Evolutionary conservation across 2,888 invertebrate genomes (phyloP).

Genomic region (Orthosia cruda): DNA sequence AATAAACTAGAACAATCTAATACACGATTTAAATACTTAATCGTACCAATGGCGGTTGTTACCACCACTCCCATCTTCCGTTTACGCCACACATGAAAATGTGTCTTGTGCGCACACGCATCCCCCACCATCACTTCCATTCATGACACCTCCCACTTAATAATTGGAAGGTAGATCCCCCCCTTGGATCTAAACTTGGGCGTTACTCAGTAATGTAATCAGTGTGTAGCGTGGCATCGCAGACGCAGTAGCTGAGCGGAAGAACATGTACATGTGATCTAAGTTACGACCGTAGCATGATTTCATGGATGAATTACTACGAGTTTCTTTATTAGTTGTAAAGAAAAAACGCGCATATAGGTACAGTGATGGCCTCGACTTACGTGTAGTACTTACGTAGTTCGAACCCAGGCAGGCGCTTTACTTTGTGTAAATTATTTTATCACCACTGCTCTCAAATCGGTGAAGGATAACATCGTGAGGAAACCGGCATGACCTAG

Average conservation of each 20-base stretch:
- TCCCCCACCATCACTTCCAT: constrained; percentile 80
- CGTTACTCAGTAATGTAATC: constrained; percentile 64
- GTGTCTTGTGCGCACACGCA: constrained; percentile 78
- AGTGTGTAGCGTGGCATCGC: constrained; percentile 33
- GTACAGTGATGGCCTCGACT: too few species aligned
- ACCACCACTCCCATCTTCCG: constrained; percentile 57
- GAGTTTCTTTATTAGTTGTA: background rate
- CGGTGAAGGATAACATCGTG: too few species aligned
- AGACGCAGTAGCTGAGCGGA: constrained; percentile 32
- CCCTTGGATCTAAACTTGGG: constrained; percentile 59
- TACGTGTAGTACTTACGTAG: too few species aligned
- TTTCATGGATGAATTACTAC: constrained; percentile 30
- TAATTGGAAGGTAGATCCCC: constrained; percentile 81
- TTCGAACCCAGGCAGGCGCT: too few species aligned
- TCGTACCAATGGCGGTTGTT: constrained; percentile 31
- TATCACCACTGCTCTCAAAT: too few species aligned
- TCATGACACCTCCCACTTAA: constrained; percentile 88
- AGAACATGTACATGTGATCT: constrained; percentile 10
- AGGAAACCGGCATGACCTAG: too few species aligned
- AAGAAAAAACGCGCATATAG: background rate
- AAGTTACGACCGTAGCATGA: constrained; percentile 1
- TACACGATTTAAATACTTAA: constrained; percentile 23
- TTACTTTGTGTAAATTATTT: too few species aligned
- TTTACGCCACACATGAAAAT: constrained; percentile 74
- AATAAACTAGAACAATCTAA: background rate